Evolutionary conservation across 2,888 invertebrate species (phyloP), one percentile per base, ranked within the genome.

Genomic region (Drosophila mayaguana): DNA sequence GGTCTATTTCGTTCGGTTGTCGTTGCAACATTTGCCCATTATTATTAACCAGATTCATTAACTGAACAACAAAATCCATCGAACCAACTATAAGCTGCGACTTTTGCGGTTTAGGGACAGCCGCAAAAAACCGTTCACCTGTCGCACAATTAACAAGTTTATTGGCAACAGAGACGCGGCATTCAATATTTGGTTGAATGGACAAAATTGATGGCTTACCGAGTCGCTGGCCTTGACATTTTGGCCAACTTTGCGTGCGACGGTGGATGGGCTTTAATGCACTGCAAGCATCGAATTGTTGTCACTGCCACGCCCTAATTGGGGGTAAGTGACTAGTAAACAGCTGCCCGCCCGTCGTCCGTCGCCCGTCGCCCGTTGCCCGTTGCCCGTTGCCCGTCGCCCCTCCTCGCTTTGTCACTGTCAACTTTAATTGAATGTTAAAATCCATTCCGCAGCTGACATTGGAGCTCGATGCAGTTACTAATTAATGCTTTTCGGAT

Each of bases 401-500:
- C 25, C 25, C 25, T 25, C 6, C 6, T 25, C 28, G 28, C 2
- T 28, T 28, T 28, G 28, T 28, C 28, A 28, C 28, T 28, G 40
- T 18, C 28, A 18, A 28, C 14, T n/a, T 28, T 40, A 40, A 40
- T 55, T 55, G 25, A 40, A 55, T 25, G 25, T 55, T 55, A 12
- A 55, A 40, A 55, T 18, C 28, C 40, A 28, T 28, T 28, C 12
- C 54, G 40, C 54, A 28, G 40, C 40, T 55, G 54, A 40, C 54
- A 57, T 36, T 57, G 50, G 32, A 34, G 50, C 34, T 50, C 14
- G 32, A 7, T 34, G 50, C 59, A 53, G 46, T 55, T 55, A 54
- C 43, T 72, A 72, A 72, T 72, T 64, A 54, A 72, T 72, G 59
- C 42, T 59, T 53, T 54, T 53, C 36, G 40, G 32, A 34, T 57